Conservation (phyloP, 2,113 vertebrate genomes). For the Polypterus senegalus region DNA sequence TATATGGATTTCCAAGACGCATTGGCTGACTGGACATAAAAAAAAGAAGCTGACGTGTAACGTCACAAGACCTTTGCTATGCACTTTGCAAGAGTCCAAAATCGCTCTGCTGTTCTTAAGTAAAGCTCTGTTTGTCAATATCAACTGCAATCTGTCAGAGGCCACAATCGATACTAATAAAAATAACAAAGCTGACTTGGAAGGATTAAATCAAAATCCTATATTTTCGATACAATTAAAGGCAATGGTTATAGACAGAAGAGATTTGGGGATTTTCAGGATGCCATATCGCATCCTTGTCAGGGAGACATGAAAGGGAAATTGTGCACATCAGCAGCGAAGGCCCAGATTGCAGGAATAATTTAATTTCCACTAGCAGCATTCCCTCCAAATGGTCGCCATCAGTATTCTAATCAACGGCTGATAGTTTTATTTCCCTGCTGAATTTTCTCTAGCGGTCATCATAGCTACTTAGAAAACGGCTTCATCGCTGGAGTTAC, state of each 20-base stretch:
- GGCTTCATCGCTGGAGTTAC: constrained; percentile 29
- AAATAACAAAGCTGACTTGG: constrained; percentile 13
- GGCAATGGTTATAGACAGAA: constrained; percentile 3
- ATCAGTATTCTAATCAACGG: constrained; percentile 37
- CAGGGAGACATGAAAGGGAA: constrained; percentile 32
- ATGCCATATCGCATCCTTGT: constrained; percentile 12
- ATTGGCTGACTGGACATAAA: too few species aligned
- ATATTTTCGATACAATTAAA: constrained; percentile 13
- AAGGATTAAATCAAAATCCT: constrained; percentile 14
- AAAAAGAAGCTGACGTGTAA: too few species aligned
- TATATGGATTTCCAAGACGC: too few species aligned
- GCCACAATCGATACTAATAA: constrained; percentile 12
- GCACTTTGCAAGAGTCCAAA: constrained; percentile 4
- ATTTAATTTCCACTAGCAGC: constrained; percentile 38
- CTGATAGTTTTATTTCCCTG: constrained; percentile 47
- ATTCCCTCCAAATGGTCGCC: constrained; percentile 31
- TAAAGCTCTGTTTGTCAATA: constrained; percentile 12
- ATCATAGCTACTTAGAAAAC: constrained; percentile 30
- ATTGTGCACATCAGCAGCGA: constrained; percentile 22
- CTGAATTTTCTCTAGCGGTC: constrained; percentile 43
- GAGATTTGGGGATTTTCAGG: constrained; percentile 8
- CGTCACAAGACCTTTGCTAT: too few species aligned
- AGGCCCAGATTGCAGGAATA: constrained; percentile 29
- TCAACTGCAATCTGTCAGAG: constrained; percentile 16
- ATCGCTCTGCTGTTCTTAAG: constrained; percentile 4